These are phyloP conservation scores for Vulpes lagopus DNA, from an alignment of 2,113 vertebrate genomes.

Conservation along the genomic window DNA sequence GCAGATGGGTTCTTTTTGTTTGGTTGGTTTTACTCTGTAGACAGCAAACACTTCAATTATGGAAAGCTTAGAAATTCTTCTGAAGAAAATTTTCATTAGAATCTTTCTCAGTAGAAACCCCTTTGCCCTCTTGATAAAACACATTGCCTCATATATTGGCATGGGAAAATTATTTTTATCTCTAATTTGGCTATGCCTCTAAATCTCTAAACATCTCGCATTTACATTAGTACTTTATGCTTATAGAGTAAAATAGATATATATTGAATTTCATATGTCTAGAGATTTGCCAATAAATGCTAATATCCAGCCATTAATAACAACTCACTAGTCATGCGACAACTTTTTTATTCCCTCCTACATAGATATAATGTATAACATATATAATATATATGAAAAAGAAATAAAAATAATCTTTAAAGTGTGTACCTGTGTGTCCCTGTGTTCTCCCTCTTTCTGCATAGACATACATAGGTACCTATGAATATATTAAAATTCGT, in stretches of 20 bases:
- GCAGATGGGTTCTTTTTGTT: neutral
- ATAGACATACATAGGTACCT: neutral
- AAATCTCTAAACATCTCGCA: conserved; percentile 4
- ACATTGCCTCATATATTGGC: neutral
- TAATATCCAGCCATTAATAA: conserved; percentile 24
- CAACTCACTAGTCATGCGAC: neutral
- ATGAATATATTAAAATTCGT: neutral
- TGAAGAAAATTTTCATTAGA: conserved; percentile 5
- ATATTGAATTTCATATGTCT: conserved; percentile 30
- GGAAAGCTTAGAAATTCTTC: neutral
- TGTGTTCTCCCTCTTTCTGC: neutral
- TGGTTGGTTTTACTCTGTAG: neutral
- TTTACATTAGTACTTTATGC: conserved; percentile 39
- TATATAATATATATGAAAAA: neutral
- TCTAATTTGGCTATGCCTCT: conserved; percentile 12
- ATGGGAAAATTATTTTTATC: conserved; percentile 9
- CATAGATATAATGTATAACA: neutral
- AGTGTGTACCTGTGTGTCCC: neutral
- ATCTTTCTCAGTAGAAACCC: neutral
- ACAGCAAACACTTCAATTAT: neutral
- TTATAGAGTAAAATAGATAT: conserved; percentile 19
- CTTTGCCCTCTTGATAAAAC: conserved; percentile 44
- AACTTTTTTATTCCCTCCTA: neutral
- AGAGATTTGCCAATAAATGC: conserved; percentile 51
- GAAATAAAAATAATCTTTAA: neutral